A percentile compares a stretch with the other conserved stretches of the same genome.
Conservation (phyloP, 2,797 vertebrate genomes). For the Rhyacichthys aspro region DNA sequence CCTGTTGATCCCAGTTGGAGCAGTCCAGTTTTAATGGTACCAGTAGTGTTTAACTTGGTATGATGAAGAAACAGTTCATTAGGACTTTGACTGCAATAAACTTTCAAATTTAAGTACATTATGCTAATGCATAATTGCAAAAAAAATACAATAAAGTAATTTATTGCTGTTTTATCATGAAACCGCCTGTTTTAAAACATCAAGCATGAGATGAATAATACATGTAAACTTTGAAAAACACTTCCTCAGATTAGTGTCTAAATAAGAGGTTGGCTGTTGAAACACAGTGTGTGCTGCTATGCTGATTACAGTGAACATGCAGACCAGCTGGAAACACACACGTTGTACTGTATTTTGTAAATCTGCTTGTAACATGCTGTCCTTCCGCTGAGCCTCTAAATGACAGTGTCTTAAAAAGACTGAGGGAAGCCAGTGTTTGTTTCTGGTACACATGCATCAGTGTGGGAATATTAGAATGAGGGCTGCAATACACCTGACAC, state of each 20-base stretch:
- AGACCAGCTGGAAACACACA: constrained; percentile 62
- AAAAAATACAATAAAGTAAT: too few relatives aligned
- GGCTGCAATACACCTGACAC: constrained; percentile 17
- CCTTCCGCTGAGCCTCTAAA: constrained; percentile 50
- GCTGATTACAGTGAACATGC: constrained; percentile 67
- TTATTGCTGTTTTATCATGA: too few relatives aligned
- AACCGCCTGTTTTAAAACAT: neutral
- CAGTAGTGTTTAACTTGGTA: too few relatives aligned
- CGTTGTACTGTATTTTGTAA: constrained; percentile 50
- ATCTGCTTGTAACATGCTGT: constrained; percentile 36
- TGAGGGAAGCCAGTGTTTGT: constrained; percentile 9
- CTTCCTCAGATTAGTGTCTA: constrained; percentile 45
- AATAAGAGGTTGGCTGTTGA: constrained; percentile 50
- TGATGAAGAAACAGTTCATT: too few relatives aligned
- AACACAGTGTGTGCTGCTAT: constrained; percentile 19
- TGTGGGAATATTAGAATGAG: constrained; percentile 15
- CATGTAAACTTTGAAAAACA: constrained; percentile 29
- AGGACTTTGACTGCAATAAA: too few relatives aligned
- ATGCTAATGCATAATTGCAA: too few relatives aligned
- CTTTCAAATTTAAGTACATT: too few relatives aligned
- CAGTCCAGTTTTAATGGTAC: too few relatives aligned
- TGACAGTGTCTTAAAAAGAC: constrained; percentile 43
- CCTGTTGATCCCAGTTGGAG: too few relatives aligned
- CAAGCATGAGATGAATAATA: neutral
- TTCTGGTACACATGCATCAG: constrained; percentile 27